phyloP scores from a whole-genome alignment of 2,888 invertebrate genomes.

The Dasysyrphus tricinctus region DNA sequence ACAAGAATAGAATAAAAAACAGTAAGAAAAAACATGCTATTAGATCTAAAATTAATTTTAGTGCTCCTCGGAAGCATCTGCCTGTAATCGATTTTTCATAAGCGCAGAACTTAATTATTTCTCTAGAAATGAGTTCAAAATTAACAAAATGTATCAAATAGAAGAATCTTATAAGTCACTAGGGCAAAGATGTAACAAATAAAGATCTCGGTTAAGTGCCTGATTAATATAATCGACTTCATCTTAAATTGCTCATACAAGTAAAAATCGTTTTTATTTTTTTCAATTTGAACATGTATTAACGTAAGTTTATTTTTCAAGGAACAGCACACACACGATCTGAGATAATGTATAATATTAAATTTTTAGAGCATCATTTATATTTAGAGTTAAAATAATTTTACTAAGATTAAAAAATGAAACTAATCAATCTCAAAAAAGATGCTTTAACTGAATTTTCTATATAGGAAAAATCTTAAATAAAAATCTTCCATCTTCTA shows the following conservation, averaged over 20 bases:
- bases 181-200: conserved; percentile 9
- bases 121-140: not conserved
- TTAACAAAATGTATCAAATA: not conserved
- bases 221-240: conserved; percentile 19
- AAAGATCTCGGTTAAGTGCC: not conserved
- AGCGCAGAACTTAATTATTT: conserved; percentile 4
- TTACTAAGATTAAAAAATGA: not conserved
- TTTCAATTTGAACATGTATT: not conserved
- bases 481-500: conserved; percentile 61
- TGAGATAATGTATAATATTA: not conserved
- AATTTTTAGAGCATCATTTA: conserved; percentile 4
- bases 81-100: conserved; percentile 64
- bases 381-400: not conserved
- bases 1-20: not conserved
- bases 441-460: not conserved
- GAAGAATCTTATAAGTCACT: not conserved
- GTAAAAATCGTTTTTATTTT: not conserved
- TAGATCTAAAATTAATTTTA: not conserved
- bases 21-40: not conserved
- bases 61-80: conserved; percentile 46
- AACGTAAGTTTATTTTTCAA: conserved; percentile 31
- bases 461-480: conserved; percentile 8
- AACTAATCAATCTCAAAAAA: not conserved
- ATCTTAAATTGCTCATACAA: conserved; percentile 17
- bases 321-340: conserved; percentile 9